Conservation (phyloP, 2,797 vertebrate species). For the Cyprinodon diabolis region DNA sequence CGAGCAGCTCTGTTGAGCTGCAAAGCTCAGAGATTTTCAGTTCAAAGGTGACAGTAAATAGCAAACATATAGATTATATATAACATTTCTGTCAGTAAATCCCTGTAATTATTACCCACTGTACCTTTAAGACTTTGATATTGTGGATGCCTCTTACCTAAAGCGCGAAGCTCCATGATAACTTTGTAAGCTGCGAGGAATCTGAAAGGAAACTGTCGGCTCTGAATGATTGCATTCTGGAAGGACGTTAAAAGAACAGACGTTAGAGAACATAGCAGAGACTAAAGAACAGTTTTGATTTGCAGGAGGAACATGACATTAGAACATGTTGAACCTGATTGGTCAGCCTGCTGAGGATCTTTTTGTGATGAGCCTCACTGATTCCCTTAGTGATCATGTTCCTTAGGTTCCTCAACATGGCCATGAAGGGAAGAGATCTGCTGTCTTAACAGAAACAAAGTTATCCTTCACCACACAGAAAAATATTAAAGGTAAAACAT, state of each 20-base stretch:
- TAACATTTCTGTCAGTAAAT: no score
- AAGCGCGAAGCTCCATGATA: slow-evolving; percentile 75
- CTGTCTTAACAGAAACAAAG: slow-evolving; percentile 70
- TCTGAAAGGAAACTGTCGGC: slow-evolving; percentile 89
- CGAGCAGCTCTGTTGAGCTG: no score
- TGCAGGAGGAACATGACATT: not conserved
- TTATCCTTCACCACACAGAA: slow-evolving; percentile 1
- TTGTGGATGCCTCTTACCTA: slow-evolving; percentile 61
- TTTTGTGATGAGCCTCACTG: slow-evolving; percentile 83
- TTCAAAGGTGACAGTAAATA: no score
- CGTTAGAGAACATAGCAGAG: not conserved
- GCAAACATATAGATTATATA: no score
- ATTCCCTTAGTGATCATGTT: slow-evolving; percentile 85
- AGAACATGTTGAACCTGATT: slow-evolving; percentile 72
- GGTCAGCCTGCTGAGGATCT: slow-evolving; percentile 81
- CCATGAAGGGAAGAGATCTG: slow-evolving; percentile 89
- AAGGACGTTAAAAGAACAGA: slow-evolving; percentile 3
- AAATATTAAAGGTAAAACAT: not conserved
- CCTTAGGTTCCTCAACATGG: slow-evolving; percentile 90
- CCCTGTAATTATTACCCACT: no score
- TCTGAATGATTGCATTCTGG: slow-evolving; percentile 85
- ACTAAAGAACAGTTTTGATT: not conserved
- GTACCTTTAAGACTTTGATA: not conserved
- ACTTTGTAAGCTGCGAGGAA: slow-evolving; percentile 90
- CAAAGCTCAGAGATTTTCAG: no score